Conservation (phyloP, 2,797 vertebrate species). For the Octomys mimax region DNA sequence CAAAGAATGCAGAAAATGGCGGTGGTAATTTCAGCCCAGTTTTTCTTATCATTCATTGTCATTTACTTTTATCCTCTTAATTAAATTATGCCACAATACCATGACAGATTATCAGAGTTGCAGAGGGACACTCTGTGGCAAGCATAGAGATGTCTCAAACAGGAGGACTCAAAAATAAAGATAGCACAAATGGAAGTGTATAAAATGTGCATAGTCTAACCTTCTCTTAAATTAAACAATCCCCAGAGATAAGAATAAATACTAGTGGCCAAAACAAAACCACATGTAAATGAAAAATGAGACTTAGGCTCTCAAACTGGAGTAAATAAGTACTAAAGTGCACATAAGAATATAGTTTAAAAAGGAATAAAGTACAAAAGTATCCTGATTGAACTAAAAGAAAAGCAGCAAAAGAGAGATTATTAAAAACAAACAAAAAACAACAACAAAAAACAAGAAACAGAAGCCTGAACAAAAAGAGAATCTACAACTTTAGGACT, state of each 20-base stretch:
- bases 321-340: neutral
- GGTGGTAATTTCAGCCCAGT: neutral
- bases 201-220: neutral
- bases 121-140: neutral
- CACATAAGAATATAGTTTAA: neutral
- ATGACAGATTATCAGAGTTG: neutral
- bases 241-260: neutral
- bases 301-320: neutral
- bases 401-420: neutral
- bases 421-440: no score
- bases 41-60: neutral
- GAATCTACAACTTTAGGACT: neutral
- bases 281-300: neutral
- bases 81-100: neutral
- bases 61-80: neutral
- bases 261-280: neutral
- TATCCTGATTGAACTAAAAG: neutral
- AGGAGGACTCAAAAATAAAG: neutral
- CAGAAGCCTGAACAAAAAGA: neutral
- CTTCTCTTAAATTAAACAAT: neutral
- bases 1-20: neutral
- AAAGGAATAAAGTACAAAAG: neutral
- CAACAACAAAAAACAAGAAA: neutral
- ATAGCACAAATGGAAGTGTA: neutral
- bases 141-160: neutral